A percentile compares a stretch with the other conserved stretches of the same genome.
Evolutionary conservation across 2,888 invertebrate species (phyloP).

Genomic region (Lepidocyrtoides sp.): DNA sequence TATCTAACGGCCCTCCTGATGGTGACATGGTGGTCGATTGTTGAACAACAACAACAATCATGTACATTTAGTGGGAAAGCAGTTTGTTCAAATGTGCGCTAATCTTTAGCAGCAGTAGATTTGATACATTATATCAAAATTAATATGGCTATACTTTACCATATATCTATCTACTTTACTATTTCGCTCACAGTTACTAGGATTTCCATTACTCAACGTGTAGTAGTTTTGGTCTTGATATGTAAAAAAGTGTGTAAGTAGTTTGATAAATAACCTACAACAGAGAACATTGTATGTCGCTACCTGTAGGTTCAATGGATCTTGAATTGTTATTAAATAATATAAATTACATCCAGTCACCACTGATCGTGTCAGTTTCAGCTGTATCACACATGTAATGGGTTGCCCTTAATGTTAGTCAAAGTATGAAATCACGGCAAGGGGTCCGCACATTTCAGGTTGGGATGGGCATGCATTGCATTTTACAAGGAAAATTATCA

Average conservation of each 20-base stretch:
- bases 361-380: conserved; percentile 79
- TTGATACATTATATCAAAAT: conserved; percentile 31
- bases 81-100: conserved; percentile 15
- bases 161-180: no score
- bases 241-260: conserved; percentile 32
- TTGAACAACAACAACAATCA: conserved; percentile 5
- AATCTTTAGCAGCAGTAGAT: conserved; percentile 4
- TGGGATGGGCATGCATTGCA: conserved; percentile 73
- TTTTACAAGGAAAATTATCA: conserved; percentile 65
- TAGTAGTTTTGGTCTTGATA: no score
- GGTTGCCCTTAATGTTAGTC: conserved; percentile 76
- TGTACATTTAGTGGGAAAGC: conserved; percentile 6
- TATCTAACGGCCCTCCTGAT: background rate
- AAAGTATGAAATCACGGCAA: conserved; percentile 80
- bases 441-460: conserved; percentile 73
- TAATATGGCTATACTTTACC: background rate
- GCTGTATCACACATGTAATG: conserved; percentile 75
- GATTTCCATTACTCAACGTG: background rate
- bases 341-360: conserved; percentile 74
- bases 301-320: conserved; percentile 68
- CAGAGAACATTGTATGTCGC: conserved; percentile 21
- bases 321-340: conserved; percentile 65
- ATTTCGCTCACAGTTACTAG: background rate
- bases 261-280: conserved; percentile 40
- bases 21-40: conserved; percentile 50